phyloP scores from a whole-genome alignment of 2,888 invertebrate species.

The Neoaliturus tenellus region DNA sequence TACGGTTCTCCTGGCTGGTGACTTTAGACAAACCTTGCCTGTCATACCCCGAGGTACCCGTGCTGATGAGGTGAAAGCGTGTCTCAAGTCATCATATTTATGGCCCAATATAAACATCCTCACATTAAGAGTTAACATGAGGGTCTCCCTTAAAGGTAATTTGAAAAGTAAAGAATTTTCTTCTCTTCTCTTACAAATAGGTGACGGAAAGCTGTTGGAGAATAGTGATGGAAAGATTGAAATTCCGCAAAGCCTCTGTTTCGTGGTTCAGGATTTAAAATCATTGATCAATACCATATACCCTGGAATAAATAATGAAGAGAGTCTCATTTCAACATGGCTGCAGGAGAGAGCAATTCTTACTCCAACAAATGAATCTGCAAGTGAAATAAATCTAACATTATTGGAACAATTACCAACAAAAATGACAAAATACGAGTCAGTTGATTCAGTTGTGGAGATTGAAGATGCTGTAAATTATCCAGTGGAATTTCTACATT shows the following conservation, averaged over 20 bases:
- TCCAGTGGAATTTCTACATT: background rate
- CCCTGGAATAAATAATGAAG: background rate
- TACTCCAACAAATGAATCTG: background rate
- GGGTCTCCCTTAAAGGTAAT: background rate
- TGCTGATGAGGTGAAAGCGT: constrained; percentile 38
- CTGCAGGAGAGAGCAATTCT: constrained; percentile 35
- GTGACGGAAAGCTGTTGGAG: background rate
- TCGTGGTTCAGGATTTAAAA: constrained; percentile 4
- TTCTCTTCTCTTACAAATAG: background rate
- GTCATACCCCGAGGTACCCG: background rate
- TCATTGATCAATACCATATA: background rate
- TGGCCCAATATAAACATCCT: constrained; percentile 21
- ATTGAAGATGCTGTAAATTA: constrained; percentile 1
- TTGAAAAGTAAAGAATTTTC: constrained; percentile 22
- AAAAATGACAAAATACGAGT: constrained; percentile 10
- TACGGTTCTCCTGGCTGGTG: constrained; percentile 18
- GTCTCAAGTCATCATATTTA: background rate
- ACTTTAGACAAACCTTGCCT: constrained; percentile 4
- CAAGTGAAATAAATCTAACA: constrained; percentile 32
- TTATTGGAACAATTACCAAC: constrained; percentile 31
- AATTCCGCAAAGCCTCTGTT: constrained; percentile 5
- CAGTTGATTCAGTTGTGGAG: background rate
- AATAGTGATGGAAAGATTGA: background rate
- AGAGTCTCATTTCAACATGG: background rate
- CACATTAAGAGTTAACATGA: background rate